phyloP scores from a whole-genome alignment of 2,113 vertebrate species.

The Riparia riparia region DNA sequence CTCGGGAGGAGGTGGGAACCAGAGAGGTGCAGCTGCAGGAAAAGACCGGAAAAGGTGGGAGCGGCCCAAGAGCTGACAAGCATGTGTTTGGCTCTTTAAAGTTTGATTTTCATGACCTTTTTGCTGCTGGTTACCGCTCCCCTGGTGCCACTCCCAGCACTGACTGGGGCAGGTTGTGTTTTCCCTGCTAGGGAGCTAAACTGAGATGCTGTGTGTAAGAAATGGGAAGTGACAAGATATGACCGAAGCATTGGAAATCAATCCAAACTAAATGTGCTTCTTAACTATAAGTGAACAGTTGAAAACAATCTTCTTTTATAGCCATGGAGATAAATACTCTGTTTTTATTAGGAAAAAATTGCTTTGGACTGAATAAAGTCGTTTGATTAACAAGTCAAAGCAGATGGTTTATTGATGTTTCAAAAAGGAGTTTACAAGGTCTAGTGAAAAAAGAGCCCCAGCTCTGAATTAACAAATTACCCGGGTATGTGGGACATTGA shows the following conservation, averaged over 20 bases:
- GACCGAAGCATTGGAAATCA: conserved; percentile 99
- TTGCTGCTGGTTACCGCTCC: neutral
- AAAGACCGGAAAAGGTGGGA: neutral
- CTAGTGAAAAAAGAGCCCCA: conserved; percentile 77
- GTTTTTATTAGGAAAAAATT: conserved; percentile 87
- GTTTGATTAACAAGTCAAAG: conserved; percentile 87
- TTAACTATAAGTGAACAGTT: conserved; percentile 99
- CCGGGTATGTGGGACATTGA: conserved; percentile 77
- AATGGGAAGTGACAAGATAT: conserved; percentile 99
- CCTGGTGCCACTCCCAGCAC: conserved; percentile 10
- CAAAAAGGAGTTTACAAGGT: conserved; percentile 83
- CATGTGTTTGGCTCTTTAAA: neutral
- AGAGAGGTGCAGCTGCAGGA: neutral
- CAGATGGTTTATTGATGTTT: conserved; percentile 86
- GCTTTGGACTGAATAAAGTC: conserved; percentile 86
- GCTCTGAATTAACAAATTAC: conserved; percentile 84
- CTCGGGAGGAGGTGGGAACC: neutral
- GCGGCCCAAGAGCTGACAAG: neutral
- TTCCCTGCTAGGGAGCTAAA: conserved; percentile 88
- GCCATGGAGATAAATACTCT: conserved; percentile 85
- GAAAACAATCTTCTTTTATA: conserved; percentile 90
- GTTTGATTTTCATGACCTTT: conserved; percentile 34
- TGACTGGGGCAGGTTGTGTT: conserved; percentile 73
- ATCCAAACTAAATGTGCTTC: conserved; percentile 98
- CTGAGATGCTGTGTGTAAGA: conserved; percentile 95